Evolutionary conservation across 2,888 invertebrate species (phyloP).

Genomic region (Alentia gelatinosa): DNA sequence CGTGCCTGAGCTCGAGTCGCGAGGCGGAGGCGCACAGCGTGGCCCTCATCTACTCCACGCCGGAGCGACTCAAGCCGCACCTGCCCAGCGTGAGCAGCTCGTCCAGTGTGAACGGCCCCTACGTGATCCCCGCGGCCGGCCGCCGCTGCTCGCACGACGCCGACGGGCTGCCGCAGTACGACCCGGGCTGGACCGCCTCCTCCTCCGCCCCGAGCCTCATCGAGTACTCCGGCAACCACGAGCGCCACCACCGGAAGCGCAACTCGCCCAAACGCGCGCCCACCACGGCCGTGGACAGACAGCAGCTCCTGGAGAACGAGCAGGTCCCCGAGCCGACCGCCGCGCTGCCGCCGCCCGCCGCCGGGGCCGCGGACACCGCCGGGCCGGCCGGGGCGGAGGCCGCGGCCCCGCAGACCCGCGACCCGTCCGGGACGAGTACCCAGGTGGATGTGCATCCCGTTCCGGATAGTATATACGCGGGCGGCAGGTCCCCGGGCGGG

Average conservation of each 20-base stretch:
- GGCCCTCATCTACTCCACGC: background rate
- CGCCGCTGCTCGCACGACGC: background rate
- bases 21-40: constrained; percentile 8
- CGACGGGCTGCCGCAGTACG: background rate
- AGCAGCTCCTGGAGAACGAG: background rate
- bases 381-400: background rate
- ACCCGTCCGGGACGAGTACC: background rate
- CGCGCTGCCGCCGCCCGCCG: background rate
- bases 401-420: background rate
- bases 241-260: background rate
- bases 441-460: background rate
- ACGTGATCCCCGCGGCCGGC: background rate
- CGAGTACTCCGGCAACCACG: constrained; percentile 30
- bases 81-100: background rate
- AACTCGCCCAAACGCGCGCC: background rate
- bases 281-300: background rate
- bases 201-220: constrained; percentile 3
- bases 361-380: background rate
- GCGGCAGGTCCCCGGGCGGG: background rate
- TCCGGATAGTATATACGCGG: background rate
- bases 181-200: background rate
- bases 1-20: background rate
- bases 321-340: background rate
- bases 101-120: background rate
- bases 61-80: background rate